phyloP scores from a whole-genome alignment of 1,140 invertebrate genomes.

The Camponotus floridanus region DNA sequence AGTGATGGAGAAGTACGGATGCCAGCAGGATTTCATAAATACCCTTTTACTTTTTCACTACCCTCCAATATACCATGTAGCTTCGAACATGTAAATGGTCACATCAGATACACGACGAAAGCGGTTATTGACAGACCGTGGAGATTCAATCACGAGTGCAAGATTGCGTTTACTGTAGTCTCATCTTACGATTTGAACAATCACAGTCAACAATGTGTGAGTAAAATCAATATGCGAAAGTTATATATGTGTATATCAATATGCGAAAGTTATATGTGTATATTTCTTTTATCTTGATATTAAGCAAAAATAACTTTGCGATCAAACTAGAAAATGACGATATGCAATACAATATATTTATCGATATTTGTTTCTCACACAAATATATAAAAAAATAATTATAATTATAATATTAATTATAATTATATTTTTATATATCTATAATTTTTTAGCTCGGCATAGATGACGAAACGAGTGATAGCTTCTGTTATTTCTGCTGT shows the following conservation, averaged over 20 bases:
- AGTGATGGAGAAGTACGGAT: constrained; percentile 32
- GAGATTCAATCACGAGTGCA: constrained; percentile 86
- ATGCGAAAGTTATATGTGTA: not conserved
- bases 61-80: constrained; percentile 86
- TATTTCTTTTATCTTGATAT: not conserved
- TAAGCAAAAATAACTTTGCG: not conserved
- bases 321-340: not conserved
- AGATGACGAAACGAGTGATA: constrained; percentile 84
- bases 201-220: constrained; percentile 51
- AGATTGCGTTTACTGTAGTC: constrained; percentile 86
- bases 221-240: not conserved
- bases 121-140: constrained; percentile 87
- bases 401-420: too few relatives aligned
- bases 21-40: constrained; percentile 84
- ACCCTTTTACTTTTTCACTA: constrained; percentile 86
- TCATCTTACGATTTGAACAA: constrained; percentile 71
- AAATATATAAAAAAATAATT: too few relatives aligned
- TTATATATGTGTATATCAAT: not conserved
- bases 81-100: constrained; percentile 87
- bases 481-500: constrained; percentile 88
- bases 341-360: not conserved
- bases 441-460: constrained; percentile 62
- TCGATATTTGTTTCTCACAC: too few relatives aligned
- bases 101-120: constrained; percentile 87
- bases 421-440: too few relatives aligned